A percentile compares a stretch with the other conserved stretches of the same genome.
These are phyloP conservation scores for Blera fallax DNA, from an alignment of 2,888 invertebrate species.

Conservation along the genomic window DNA sequence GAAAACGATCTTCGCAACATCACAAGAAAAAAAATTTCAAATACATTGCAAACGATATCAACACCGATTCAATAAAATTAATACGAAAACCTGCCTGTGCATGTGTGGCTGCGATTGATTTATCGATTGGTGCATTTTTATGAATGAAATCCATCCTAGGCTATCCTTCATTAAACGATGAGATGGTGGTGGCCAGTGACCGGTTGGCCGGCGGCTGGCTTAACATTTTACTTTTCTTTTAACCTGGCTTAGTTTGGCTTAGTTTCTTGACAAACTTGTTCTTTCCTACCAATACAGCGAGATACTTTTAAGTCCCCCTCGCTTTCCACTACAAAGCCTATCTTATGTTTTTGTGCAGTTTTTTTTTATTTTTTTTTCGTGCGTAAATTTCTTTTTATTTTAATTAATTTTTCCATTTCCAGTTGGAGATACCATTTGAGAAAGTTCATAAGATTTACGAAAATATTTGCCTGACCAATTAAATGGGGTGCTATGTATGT, in stretches of 20 bases:
- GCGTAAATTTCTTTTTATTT: conserved; percentile 71
- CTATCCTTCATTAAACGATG: conserved; percentile 27
- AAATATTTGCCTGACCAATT: conserved; percentile 52
- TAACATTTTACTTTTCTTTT: conserved; percentile 63
- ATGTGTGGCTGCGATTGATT: neutral
- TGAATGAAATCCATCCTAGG: conserved; percentile 56
- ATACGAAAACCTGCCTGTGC: neutral
- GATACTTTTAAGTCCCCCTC: neutral
- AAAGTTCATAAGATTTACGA: conserved; percentile 63
- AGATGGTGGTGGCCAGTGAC: neutral
- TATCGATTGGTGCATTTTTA: conserved; percentile 51
- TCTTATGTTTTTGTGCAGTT: conserved; percentile 36
- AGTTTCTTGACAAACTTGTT: conserved; percentile 59
- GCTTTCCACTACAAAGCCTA: neutral
- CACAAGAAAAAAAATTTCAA: neutral
- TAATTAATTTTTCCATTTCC: conserved; percentile 68
- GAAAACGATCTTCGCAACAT: neutral
- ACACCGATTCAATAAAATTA: neutral
- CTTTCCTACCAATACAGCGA: conserved; percentile 33
- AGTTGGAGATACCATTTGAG: conserved; percentile 63
- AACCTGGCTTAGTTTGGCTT: conserved; percentile 50
- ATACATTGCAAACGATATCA: neutral
- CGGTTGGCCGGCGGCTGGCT: conserved; percentile 39
- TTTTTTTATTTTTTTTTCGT: conserved; percentile 40
- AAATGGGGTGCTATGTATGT: no score